Conservation (phyloP, 2,797 vertebrate genomes). For the Picus viridis region DNA sequence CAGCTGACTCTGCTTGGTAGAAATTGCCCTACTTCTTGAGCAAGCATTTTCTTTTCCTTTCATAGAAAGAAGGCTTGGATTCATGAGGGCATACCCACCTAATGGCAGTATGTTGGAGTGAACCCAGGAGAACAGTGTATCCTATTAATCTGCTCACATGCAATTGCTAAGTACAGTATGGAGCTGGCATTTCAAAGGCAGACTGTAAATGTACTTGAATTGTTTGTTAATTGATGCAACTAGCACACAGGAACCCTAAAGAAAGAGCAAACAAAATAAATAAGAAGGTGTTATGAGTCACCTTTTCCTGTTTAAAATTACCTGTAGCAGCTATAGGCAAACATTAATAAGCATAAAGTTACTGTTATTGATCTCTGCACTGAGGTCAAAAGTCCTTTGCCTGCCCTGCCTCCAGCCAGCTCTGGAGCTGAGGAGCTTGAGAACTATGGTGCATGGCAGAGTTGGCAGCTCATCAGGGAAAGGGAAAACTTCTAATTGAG, state of each 20-base stretch:
- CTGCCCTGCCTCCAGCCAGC: background rate
- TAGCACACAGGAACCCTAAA: slow-evolving; percentile 51
- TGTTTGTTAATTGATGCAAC: slow-evolving; percentile 74
- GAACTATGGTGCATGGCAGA: background rate
- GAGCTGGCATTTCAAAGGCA: slow-evolving; percentile 74
- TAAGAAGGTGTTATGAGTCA: slow-evolving; percentile 36
- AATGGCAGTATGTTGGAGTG: slow-evolving; percentile 66
- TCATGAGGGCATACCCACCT: slow-evolving; percentile 44
- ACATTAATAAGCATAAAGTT: background rate
- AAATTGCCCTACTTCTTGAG: slow-evolving; percentile 53
- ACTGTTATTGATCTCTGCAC: background rate
- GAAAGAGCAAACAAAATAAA: background rate
- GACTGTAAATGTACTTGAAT: slow-evolving; percentile 71
- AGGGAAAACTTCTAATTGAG: background rate
- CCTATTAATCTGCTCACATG: slow-evolving; percentile 72
- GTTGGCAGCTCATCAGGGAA: background rate
- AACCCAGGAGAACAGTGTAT: slow-evolving; percentile 73
- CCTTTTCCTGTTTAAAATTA: slow-evolving; percentile 7
- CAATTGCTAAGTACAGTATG: slow-evolving; percentile 73
- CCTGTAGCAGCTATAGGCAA: background rate
- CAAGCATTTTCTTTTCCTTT: slow-evolving; percentile 38
- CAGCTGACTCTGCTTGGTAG: slow-evolving; percentile 56
- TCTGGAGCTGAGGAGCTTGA: background rate
- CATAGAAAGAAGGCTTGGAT: slow-evolving; percentile 55
- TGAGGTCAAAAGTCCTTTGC: background rate